These are phyloP conservation scores for Proterorhinus semilunaris DNA, from an alignment of 2,113 vertebrate species.

Conservation along the genomic window DNA sequence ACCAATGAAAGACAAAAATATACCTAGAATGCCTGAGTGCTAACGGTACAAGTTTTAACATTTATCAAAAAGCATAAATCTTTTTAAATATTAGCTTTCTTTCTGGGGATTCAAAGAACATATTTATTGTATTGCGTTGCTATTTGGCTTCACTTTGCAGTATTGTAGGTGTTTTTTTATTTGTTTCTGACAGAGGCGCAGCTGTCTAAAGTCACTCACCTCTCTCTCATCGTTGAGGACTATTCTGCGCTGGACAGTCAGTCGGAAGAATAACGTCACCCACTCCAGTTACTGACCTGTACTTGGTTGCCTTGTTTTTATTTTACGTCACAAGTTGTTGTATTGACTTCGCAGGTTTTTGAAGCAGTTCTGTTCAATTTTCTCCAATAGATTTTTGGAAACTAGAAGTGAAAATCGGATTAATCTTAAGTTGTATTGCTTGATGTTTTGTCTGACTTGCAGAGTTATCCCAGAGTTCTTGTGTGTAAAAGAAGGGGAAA, in stretches of 20 bases:
- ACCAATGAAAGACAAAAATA: too few species aligned
- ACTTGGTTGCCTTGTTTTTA: not conserved
- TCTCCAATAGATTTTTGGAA: constrained; percentile 15
- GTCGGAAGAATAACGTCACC: constrained; percentile 15
- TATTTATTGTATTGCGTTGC: not conserved
- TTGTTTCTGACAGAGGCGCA: constrained; percentile 19
- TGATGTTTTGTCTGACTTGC: not conserved
- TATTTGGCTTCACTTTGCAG: not conserved
- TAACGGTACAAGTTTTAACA: too few species aligned
- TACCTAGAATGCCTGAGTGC: too few species aligned
- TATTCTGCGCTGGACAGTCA: constrained; percentile 6
- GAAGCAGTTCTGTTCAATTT: constrained; percentile 16
- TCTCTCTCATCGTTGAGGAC: constrained; percentile 44
- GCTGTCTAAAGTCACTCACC: constrained; percentile 45
- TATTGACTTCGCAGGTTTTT: not conserved
- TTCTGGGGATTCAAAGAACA: too few species aligned
- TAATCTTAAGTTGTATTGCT: constrained; percentile 28
- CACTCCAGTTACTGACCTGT: not conserved
- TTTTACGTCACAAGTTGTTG: not conserved
- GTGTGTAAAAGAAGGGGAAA: not conserved
- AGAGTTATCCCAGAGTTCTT: constrained; percentile 4
- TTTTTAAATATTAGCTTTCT: too few species aligned
- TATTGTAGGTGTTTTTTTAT: not conserved
- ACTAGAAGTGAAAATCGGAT: not conserved
- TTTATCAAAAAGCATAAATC: too few species aligned